phyloP scores from a whole-genome alignment of 2,113 vertebrate species.

The Dascyllus trimaculatus region DNA sequence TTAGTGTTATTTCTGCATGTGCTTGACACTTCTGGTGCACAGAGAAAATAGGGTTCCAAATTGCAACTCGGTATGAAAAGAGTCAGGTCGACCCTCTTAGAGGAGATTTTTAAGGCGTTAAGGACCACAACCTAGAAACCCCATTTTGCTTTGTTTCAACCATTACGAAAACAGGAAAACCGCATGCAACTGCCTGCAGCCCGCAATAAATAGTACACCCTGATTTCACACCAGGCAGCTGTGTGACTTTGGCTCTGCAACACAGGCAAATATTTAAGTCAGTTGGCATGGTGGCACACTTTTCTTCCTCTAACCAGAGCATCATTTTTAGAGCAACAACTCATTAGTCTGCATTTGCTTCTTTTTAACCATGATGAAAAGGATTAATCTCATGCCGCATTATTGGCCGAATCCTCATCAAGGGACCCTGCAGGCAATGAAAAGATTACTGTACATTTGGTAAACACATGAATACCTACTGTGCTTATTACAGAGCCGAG shows the following conservation, averaged over 20 bases:
- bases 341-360: slow-evolving; percentile 20
- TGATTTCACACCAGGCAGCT: slow-evolving; percentile 74
- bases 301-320: slow-evolving; percentile 55
- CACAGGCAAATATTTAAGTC: slow-evolving; percentile 63
- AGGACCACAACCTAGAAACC: slow-evolving; percentile 88
- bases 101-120: slow-evolving; percentile 45
- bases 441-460: slow-evolving; percentile 15
- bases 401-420: slow-evolving; percentile 27
- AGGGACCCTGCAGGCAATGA: slow-evolving; percentile 9
- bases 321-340: slow-evolving; percentile 39
- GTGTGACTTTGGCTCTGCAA: slow-evolving; percentile 55
- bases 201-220: slow-evolving; percentile 77
- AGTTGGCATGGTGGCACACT: slow-evolving; percentile 66
- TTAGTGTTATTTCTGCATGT: slow-evolving; percentile 69
- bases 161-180: slow-evolving; percentile 87
- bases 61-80: slow-evolving; percentile 38
- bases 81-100: slow-evolving; percentile 65
- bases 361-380: slow-evolving; percentile 43
- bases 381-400: slow-evolving; percentile 18
- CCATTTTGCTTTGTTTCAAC: slow-evolving; percentile 71
- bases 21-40: slow-evolving; percentile 74
- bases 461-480: slow-evolving; percentile 19
- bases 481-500: background rate
- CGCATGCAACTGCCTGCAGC: slow-evolving; percentile 77
- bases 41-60: slow-evolving; percentile 61